Evolutionary conservation across 2,113 vertebrate species (phyloP).

Genomic region (Theristicus caerulescens): DNA sequence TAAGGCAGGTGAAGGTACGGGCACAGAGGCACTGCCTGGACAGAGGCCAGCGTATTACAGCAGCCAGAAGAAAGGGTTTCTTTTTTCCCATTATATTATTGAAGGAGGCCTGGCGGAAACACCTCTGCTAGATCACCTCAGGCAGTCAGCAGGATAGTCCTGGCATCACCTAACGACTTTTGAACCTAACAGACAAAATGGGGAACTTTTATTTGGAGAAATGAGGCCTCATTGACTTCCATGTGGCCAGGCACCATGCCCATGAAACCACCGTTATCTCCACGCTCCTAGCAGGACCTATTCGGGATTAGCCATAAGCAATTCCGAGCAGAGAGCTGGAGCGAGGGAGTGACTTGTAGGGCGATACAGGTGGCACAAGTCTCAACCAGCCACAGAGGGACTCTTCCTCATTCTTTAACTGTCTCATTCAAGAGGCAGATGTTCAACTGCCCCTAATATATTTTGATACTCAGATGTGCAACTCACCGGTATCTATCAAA

Average conservation of each 20-base stretch:
- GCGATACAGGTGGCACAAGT: neutral
- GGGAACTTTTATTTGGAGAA: neutral
- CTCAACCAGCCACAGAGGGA: neutral
- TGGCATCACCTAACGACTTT: neutral
- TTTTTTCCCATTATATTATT: neutral
- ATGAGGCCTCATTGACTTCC: neutral
- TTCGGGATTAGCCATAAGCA: neutral
- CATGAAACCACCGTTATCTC: neutral
- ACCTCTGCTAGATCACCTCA: neutral
- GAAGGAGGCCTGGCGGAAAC: neutral
- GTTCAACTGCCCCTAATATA: neutral
- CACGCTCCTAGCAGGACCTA: neutral
- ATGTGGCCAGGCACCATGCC: neutral
- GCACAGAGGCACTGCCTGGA: neutral
- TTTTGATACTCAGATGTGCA: neutral
- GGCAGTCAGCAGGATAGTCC: neutral
- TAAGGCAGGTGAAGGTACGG: accelerated
- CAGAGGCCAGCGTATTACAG: neutral
- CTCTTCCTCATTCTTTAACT: neutral
- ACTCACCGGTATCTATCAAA: neutral
- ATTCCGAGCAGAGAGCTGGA: neutral
- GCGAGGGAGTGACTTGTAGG: neutral
- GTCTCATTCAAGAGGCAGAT: neutral
- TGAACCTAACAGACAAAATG: neutral
- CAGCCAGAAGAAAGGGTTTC: neutral